Percentiles rank a stretch among this genome's conserved stretches.
These are phyloP conservation scores for Chalcis sispes DNA, from an alignment of 2,888 invertebrate genomes.

Conservation along the genomic window DNA sequence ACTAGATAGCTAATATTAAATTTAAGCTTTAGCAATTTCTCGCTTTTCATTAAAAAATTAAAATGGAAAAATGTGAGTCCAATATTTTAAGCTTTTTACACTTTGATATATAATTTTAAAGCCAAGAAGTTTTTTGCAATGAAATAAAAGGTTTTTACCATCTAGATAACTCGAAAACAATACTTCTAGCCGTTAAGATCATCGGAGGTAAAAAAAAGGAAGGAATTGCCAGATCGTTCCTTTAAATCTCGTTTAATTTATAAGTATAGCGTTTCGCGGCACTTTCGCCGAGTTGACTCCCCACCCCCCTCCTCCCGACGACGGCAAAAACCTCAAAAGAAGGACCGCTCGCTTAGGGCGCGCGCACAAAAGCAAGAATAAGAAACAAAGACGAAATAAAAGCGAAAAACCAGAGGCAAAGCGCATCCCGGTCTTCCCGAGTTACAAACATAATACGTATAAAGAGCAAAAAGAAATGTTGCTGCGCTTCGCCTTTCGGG, in stretches of 20 bases:
- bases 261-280: conserved; percentile 1
- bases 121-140: background rate
- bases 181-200: no score
- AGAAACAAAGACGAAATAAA: conserved; percentile 45
- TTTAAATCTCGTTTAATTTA: conserved; percentile 29
- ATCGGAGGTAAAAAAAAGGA: background rate
- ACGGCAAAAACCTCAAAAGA: conserved; percentile 32
- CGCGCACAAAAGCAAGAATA: conserved; percentile 2
- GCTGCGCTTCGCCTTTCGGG: no score
- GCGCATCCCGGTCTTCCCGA: background rate
- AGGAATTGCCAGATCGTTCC: background rate
- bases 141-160: background rate
- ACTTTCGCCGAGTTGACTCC: background rate
- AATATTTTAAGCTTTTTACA: no score
- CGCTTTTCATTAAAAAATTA: no score
- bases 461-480: conserved; percentile 27
- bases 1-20: conserved; percentile 10
- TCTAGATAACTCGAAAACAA: no score
- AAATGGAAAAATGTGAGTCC: no score
- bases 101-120: no score
- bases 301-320: background rate
- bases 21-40: background rate
- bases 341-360: conserved; percentile 3
- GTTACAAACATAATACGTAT: conserved; percentile 40
- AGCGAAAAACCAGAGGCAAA: conserved; percentile 40